Conservation (phyloP, 2,888 invertebrate genomes). For the Phyllotreta striolata region DNA sequence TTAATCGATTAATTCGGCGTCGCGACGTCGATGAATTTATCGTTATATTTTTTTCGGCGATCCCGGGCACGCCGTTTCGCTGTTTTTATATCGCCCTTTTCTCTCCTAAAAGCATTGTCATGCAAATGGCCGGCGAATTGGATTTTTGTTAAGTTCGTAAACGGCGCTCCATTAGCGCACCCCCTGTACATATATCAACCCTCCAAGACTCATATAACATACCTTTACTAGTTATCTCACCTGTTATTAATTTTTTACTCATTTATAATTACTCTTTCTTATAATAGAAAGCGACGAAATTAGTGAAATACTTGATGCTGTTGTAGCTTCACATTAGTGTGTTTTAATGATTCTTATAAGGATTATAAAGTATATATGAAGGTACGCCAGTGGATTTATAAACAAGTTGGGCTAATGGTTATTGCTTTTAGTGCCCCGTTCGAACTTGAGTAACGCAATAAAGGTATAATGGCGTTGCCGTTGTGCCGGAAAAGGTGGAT, state of each 20-base stretch:
- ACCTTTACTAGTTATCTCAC: too few relatives aligned
- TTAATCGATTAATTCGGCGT: too few relatives aligned
- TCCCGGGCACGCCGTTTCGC: slow-evolving; percentile 46
- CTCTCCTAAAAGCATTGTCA: slow-evolving; percentile 40
- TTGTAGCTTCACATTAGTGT: too few relatives aligned
- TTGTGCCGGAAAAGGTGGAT: slow-evolving; percentile 19
- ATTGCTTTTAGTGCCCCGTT: slow-evolving; percentile 36
- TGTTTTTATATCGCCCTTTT: slow-evolving; percentile 40
- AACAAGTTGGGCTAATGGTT: slow-evolving; percentile 38
- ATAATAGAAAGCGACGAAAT: too few relatives aligned
- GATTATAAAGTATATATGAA: neutral
- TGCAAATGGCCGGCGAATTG: slow-evolving; percentile 41
- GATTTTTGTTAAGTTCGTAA: slow-evolving; percentile 42
- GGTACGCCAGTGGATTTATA: slow-evolving; percentile 16
- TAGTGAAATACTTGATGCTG: too few relatives aligned
- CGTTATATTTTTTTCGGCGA: neutral
- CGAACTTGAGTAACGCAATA: slow-evolving; percentile 33
- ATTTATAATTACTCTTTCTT: too few relatives aligned
- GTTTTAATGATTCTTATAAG: neutral
- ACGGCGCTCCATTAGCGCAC: neutral
- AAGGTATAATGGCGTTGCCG: slow-evolving; percentile 31
- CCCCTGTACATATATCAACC: too few relatives aligned
- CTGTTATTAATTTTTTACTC: too few relatives aligned
- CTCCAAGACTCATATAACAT: too few relatives aligned
- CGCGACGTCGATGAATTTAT: too few relatives aligned